phyloP scores from a whole-genome alignment of 2,113 vertebrate genomes.

The Bagarius yarrelli region DNA sequence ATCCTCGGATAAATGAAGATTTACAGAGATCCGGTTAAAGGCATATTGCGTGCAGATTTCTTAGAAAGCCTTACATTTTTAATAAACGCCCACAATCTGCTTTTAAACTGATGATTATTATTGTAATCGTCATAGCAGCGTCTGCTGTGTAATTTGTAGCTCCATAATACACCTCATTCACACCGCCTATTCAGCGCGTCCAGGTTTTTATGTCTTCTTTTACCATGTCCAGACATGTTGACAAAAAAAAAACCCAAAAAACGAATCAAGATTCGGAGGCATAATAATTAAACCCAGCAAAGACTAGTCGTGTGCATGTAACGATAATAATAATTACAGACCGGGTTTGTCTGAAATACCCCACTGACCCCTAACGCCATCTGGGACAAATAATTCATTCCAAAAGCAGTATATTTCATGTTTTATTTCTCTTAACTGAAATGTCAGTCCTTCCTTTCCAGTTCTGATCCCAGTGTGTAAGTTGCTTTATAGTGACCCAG shows the following conservation, averaged over 20 bases:
- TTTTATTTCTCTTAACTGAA: neutral
- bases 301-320: constrained; percentile 73
- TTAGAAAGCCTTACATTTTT: constrained; percentile 63
- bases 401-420: neutral
- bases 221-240: constrained; percentile 55
- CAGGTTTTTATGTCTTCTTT: constrained; percentile 27
- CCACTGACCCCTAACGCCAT: constrained; percentile 44
- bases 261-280: constrained; percentile 70
- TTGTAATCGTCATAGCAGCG: constrained; percentile 71
- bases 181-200: constrained; percentile 41
- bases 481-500: neutral
- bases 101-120: constrained; percentile 74
- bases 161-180: constrained; percentile 54
- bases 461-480: neutral
- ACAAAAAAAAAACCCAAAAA: constrained; percentile 52
- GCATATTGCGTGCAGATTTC: constrained; percentile 66
- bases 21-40: constrained; percentile 64
- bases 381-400: constrained; percentile 22
- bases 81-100: constrained; percentile 74
- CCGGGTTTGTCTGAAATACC: constrained; percentile 32
- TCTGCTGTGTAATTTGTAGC: constrained; percentile 68
- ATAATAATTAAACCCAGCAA: constrained; percentile 78
- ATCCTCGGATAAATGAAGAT: constrained; percentile 66
- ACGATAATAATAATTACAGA: constrained; percentile 73
- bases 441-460: neutral